Conservation (phyloP, 2,888 invertebrate genomes). For the Melipona bicolor region DNA sequence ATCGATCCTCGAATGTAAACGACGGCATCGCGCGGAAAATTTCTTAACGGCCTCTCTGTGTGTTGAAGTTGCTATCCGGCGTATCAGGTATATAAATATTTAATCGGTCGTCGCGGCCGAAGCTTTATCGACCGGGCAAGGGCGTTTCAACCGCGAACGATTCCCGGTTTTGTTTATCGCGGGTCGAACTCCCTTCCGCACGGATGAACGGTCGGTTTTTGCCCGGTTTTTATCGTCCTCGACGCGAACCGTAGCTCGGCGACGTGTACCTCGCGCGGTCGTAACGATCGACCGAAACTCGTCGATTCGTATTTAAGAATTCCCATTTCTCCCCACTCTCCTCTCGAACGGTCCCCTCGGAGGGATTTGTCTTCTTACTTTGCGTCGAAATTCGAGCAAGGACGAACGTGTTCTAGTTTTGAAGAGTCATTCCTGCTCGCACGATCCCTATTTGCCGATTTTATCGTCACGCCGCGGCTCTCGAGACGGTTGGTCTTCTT, state of each 20-base stretch:
- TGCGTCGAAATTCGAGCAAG: background rate
- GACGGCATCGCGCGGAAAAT: background rate
- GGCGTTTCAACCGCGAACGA: slow-evolving; percentile 8
- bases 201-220: slow-evolving; percentile 25
- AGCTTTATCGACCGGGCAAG: slow-evolving; percentile 20
- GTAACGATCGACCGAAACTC: background rate
- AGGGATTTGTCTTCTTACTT: slow-evolving; percentile 15
- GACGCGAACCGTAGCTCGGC: background rate
- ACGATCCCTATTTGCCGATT: background rate
- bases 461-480: background rate
- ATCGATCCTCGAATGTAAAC: background rate
- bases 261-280: background rate
- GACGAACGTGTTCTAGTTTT: background rate
- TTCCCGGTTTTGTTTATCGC: slow-evolving; percentile 35
- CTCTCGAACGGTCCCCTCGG: background rate
- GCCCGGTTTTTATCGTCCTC: slow-evolving; percentile 28
- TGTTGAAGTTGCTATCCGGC: slow-evolving; percentile 16
- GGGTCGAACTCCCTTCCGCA: slow-evolving; percentile 14
- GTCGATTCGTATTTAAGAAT: background rate
- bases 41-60: background rate
- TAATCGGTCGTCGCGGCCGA: slow-evolving; percentile 26
- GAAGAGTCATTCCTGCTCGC: background rate
- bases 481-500: background rate
- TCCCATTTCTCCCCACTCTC: background rate
- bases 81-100: slow-evolving; percentile 45